Base-by-base conservation (phyloP, 2,888 invertebrate genomes). In the Drosophila melanosoma region DNA sequence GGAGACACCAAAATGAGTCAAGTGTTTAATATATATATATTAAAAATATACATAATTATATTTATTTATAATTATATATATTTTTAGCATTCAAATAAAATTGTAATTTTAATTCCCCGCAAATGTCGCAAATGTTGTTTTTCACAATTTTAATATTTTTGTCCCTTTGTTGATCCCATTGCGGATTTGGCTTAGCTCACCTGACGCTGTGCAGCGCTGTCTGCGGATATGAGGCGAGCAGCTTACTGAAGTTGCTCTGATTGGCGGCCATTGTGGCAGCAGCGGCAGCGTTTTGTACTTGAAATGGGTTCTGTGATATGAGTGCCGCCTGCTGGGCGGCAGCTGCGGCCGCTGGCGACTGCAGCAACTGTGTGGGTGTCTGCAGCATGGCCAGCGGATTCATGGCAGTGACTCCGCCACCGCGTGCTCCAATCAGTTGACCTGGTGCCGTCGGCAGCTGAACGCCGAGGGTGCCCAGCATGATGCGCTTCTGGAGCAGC, bases 401-500 rank as follows among this genome's bases (percentile, higher is more conserved):
- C 90, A 94, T 92, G 83, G 95, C 66, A 82, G 94, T 89, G 3
- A 91, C 87, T 49, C 87, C 91, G 83, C 94, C 86, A 11, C 84
- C 89, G 7, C 93, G 92, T 26, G 92, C 91, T 7, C 94, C 94
- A 38, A 94, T 93, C 49, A 94, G 82, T 59, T 93, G 93, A 1
- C 92, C 91, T 10, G 95, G 95, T 1, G 95, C 94, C 94, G 96
- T 92, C 90, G 94, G 95, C 93, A 94, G 95, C 86, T 96, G 96
- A 8, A 92, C 90, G 35, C 92, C 92, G 57, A 97, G 93, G 11
- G 96, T 95, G 87, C 96, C 96, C 80, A 96, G 93, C 92, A 96
- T 95, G 77, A 96, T 94, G 76, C 96, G 94, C 89, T 96, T 96
- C 70, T 96, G 95, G 62, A 96, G 92, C 26, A 95, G 93, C 80